Percentiles rank a stretch among this genome's conserved stretches.
Evolutionary conservation across 1,140 invertebrate genomes (phyloP).

Genomic region (Panonychus citri): DNA sequence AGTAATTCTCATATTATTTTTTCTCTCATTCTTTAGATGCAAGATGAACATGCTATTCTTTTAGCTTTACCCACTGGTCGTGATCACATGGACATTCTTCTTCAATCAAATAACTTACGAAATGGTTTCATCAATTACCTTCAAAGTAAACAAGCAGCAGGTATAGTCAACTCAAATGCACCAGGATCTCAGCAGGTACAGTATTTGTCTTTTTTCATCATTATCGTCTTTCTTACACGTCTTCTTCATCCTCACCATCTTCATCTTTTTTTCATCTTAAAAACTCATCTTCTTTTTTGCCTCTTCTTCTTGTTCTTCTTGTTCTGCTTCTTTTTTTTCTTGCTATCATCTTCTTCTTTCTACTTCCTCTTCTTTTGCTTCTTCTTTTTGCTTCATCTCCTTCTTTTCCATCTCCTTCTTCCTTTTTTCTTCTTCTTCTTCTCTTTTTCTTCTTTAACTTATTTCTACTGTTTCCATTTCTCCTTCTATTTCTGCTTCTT

Average conservation of each 20-base stretch:
- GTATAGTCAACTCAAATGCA: conserved; percentile 81
- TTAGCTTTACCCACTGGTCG: conserved; percentile 79
- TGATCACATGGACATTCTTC: conserved; percentile 69
- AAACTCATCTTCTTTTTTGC: neutral
- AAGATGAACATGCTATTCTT: conserved; percentile 85
- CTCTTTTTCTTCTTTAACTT: neutral
- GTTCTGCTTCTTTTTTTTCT: neutral
- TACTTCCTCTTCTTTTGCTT: neutral
- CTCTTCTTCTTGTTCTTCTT: too few species aligned
- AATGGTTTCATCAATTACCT: conserved; percentile 87
- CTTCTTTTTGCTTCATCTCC: neutral
- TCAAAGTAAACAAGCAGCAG: conserved; percentile 83
- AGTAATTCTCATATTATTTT: conserved; percentile 12
- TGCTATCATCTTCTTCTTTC: too few species aligned
- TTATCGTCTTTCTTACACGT: too few species aligned
- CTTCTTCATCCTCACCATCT: neutral
- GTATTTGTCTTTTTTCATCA: neutral
- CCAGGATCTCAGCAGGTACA: conserved; percentile 54
- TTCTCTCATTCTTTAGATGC: conserved; percentile 40
- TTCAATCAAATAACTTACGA: conserved; percentile 69
- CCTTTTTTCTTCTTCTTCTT: neutral
- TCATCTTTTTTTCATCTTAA: neutral
- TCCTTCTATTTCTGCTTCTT: too few species aligned
- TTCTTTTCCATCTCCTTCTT: neutral
- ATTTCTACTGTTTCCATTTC: neutral